Conservation (phyloP, 2,113 vertebrate genomes). For the Ctenodactylus gundi region DNA sequence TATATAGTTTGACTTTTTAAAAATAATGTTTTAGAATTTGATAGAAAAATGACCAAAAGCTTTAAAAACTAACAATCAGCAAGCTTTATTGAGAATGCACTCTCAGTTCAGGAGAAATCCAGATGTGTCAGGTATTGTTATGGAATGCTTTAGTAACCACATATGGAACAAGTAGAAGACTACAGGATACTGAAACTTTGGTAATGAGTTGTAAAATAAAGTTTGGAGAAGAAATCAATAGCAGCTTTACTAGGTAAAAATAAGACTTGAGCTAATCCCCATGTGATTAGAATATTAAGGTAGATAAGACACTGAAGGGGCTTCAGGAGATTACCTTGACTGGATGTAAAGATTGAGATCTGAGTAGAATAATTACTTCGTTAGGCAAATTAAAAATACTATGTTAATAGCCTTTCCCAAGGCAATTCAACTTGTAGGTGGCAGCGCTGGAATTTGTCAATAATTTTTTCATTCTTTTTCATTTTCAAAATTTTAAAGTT, state of each 20-base stretch:
- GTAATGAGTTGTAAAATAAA: constrained; percentile 24
- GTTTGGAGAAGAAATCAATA: constrained; percentile 20
- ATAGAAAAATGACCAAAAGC: not conserved
- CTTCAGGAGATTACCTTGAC: constrained; percentile 33
- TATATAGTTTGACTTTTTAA: not conserved
- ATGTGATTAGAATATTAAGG: constrained; percentile 25
- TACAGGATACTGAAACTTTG: not conserved
- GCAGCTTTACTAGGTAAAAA: constrained; percentile 5
- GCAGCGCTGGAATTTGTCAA: constrained; percentile 35
- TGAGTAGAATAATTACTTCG: not conserved
- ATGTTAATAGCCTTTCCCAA: constrained; percentile 21
- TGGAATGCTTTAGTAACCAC: not conserved
- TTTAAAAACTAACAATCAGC: constrained; percentile 1
- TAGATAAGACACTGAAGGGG: not conserved
- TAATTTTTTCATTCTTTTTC: not conserved
- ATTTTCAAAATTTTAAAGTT: constrained; percentile 28
- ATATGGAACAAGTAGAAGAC: not conserved
- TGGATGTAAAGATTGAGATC: constrained; percentile 7
- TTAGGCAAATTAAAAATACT: constrained; percentile 4
- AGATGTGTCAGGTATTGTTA: not conserved
- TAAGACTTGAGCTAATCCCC: constrained; percentile 31
- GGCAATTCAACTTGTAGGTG: not conserved
- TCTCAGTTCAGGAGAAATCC: not conserved
- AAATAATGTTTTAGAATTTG: not conserved
- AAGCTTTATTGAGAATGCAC: not conserved